phyloP scores from a whole-genome alignment of 2,797 vertebrate species.

The Florisuga fusca region DNA sequence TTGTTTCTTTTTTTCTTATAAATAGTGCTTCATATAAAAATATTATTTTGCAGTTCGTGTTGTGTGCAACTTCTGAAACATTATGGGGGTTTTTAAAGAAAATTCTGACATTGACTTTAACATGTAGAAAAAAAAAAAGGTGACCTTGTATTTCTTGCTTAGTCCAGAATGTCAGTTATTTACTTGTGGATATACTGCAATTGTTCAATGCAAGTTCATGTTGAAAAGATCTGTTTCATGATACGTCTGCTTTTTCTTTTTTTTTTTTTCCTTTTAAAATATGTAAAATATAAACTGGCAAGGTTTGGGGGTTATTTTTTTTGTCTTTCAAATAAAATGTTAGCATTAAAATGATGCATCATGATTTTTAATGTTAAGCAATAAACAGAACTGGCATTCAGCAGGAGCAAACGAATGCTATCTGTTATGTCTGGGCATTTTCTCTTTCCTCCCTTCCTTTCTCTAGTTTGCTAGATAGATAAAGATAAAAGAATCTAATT shows the following conservation, averaged over 20 bases:
- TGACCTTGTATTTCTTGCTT: conserved; percentile 56
- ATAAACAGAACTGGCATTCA: conserved; percentile 45
- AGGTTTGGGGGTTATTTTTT: conserved; percentile 62
- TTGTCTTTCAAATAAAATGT: conserved; percentile 80
- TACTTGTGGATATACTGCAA: conserved; percentile 49
- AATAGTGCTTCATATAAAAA: conserved; percentile 48
- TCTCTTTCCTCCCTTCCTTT: conserved; percentile 5
- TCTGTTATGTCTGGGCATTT: conserved; percentile 47
- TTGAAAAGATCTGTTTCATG: conserved; percentile 51
- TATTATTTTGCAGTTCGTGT: conserved; percentile 56
- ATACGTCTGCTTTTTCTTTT: conserved; percentile 52
- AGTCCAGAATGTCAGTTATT: conserved; percentile 54
- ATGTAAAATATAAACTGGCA: conserved; percentile 65
- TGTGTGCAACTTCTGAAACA: conserved; percentile 56
- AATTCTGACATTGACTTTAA: conserved; percentile 53
- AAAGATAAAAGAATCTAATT: conserved; percentile 63
- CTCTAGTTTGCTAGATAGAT: conserved; percentile 47
- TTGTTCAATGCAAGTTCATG: conserved; percentile 44
- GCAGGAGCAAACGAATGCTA: conserved; percentile 20
- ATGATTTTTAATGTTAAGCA: conserved; percentile 61
- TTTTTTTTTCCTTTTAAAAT: conserved; percentile 40
- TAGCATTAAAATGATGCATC: conserved; percentile 62
- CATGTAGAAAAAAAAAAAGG: not conserved
- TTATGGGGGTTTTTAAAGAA: conserved; percentile 40
- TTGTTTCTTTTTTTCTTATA: conserved; percentile 55